A percentile compares a stretch with the other conserved stretches of the same genome.
These are phyloP conservation scores for Neocloeon triangulifer DNA, from an alignment of 1,140 invertebrate genomes.

Conservation along the genomic window DNA sequence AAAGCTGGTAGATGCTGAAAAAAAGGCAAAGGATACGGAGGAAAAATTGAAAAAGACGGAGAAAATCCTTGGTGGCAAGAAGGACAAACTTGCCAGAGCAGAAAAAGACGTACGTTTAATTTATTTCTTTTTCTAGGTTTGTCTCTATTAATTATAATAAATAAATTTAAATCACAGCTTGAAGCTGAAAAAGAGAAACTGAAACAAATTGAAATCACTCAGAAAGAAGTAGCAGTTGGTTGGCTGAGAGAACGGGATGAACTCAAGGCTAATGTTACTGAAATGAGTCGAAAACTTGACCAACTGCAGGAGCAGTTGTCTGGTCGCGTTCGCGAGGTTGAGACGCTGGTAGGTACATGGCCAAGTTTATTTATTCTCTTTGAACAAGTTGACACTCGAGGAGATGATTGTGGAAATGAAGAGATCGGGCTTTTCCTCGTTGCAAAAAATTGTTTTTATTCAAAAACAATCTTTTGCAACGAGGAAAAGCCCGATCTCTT, in stretches of 20 bases:
- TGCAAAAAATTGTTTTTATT: too few species aligned
- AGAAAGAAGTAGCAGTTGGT: slow-evolving; percentile 18
- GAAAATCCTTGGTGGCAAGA: slow-evolving; percentile 24
- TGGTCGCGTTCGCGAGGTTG: slow-evolving; percentile 28
- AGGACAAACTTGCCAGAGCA: slow-evolving; percentile 30
- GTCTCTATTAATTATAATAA: neutral
- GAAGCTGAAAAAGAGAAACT: slow-evolving; percentile 29
- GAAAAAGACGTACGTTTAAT: slow-evolving; percentile 27
- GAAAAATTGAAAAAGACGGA: slow-evolving; percentile 34
- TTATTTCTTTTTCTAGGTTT: too few species aligned
- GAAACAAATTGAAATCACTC: slow-evolving; percentile 27
- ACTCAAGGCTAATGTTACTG: slow-evolving; percentile 12
- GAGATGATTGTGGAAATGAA: too few species aligned
- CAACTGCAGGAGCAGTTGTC: slow-evolving; percentile 27
- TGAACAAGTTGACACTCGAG: too few species aligned
- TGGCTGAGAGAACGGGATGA: slow-evolving; percentile 15
- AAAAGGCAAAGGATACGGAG: slow-evolving; percentile 30
- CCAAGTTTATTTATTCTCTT: too few species aligned
- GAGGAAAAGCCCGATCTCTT: too few species aligned
- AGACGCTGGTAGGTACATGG: slow-evolving; percentile 25
- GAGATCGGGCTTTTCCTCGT: too few species aligned
- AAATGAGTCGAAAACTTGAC: slow-evolving; percentile 29
- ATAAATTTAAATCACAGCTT: slow-evolving; percentile 17
- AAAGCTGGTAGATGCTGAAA: slow-evolving; percentile 28
- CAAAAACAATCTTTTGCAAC: too few species aligned